phyloP scores from a whole-genome alignment of 2,888 invertebrate species.

The Tricholauxania praeusta region DNA sequence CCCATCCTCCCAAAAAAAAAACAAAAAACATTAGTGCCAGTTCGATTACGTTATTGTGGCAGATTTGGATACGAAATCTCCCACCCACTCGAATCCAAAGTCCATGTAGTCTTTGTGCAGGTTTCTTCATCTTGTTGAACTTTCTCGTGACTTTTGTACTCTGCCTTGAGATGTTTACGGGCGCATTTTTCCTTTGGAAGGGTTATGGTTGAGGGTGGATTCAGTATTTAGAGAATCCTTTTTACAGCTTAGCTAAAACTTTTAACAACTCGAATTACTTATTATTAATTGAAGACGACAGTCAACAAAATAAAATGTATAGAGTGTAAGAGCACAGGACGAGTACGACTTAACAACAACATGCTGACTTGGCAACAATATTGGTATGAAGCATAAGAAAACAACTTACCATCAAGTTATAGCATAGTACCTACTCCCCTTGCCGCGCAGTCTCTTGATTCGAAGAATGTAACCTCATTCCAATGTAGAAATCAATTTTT shows the following conservation, averaged over 20 bases:
- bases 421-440: not conserved
- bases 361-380: slow-evolving; percentile 34
- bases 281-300: slow-evolving; percentile 39
- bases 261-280: slow-evolving; percentile 38
- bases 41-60: slow-evolving; percentile 33
- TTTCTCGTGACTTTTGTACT: slow-evolving; percentile 24
- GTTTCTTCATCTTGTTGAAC: slow-evolving; percentile 13
- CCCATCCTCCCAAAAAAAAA: too few relatives aligned
- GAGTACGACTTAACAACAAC: slow-evolving; percentile 18
- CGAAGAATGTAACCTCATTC: slow-evolving; percentile 13
- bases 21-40: not conserved
- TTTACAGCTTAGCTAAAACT: slow-evolving; percentile 36
- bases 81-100: not conserved
- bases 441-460: not conserved
- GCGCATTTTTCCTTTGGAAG: not conserved
- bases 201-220: not conserved
- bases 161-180: slow-evolving; percentile 5
- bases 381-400: not conserved
- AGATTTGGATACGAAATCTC: not conserved
- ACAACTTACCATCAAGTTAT: not conserved
- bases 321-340: slow-evolving; percentile 18
- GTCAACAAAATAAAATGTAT: slow-evolving; percentile 25
- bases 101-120: not conserved
- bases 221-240: slow-evolving; percentile 24
- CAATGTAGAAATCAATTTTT: slow-evolving; percentile 32